Evolutionary conservation across 2,113 vertebrate species (phyloP), one percentile per base, ranked within the genome.

Genomic region (Calcarius ornatus): DNA sequence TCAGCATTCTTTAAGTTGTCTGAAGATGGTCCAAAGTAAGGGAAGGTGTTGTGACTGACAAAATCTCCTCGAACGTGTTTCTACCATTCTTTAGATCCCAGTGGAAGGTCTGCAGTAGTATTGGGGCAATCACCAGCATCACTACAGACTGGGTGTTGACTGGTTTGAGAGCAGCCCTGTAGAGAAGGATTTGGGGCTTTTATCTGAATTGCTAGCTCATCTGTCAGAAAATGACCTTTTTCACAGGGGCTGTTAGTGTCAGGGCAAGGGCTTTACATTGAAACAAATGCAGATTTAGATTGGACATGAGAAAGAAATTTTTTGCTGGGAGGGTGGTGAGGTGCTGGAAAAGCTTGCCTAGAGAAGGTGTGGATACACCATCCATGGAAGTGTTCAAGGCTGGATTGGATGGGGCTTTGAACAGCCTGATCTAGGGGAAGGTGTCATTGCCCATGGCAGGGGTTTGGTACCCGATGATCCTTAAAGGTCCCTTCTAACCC

Each of bases 361-460:
- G 45, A 37, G n/a, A 68, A 20, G 3, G 5, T 48, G 13, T 60
- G 11, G 18, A 1, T 82, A 15, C 15, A 11, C 1, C 10, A 5
- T 47, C 7, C 9, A 3, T 83, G 37, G 11, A 38, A 65, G 5
- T 56, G 12, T 69, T 81, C 12, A n/a, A 19, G 15, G 15, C 17
- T 2, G 3, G 17, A 14, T 18, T 91, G 50, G 31, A 12, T 6
- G 4, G 59, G 45, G 3, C 64, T 91, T 83, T 51, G 21, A 60
- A 30, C 31, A 47, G 1, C 23, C 2, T 73, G 40, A 4, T 57
- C 3, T 72, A 45, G 37, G 15, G 72, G 21, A 64, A 64, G 28
- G 2, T 73, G 35, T 35, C 15, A 4, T 2, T 64, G 10, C 38
- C 8, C 1, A 1, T 80, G 53, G 35, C 38, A 5, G 3, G 11